Base-by-base conservation (phyloP, 2,113 vertebrate species). In the Larimichthys polyactis region DNA sequence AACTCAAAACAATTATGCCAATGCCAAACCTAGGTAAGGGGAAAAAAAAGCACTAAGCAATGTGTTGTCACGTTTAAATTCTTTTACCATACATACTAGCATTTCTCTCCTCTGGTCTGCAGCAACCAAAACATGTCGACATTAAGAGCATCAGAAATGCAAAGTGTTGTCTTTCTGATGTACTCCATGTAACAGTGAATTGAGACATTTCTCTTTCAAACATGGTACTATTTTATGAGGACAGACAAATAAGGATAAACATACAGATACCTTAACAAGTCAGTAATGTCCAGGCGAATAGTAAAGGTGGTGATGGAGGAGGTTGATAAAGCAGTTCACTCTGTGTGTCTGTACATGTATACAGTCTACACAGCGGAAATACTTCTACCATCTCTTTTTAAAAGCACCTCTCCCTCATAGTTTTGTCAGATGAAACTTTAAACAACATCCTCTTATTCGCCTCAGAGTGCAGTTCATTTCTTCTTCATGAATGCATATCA, bases 351-450 rank as follows among this genome's bases (percentile, higher is more conserved):
- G 3, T 17, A 0, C 70, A 2, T 52, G 29, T 58, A 4, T n/a
- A 16, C 44, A 52, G 51, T 78, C 43, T 15, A 32, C 12, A 48
- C 48, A 49, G n/a, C 20, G 69, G 29, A 48, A 58, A 52, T 20
- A 17, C 51, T 67, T 51, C 27, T n/a, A 19, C 27, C 27, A 15
- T 54, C 20, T 52, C 5, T 2, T n/a, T 51, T 43, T 29, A 52
- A 46, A 81, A 66, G 49, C 27, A 9, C 3, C 48, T 63, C 27
- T 48, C 22, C 20, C 46, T 66, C 54, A 59, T 32, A 29, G 59
- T 78, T 81, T 71, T 49, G 58, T 70, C 60, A 60, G 71, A 76
- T 84, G 44, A 68, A 76, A 79, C 71, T 66, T 73, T 79, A 10
- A 79, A 79, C 51, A 55, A 5, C 43, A 29, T 52, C 24, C 0